Percentiles rank a stretch among this genome's conserved stretches.
phyloP scores from a whole-genome alignment of 2,888 invertebrate species.

The Cataglyphis albicans region DNA sequence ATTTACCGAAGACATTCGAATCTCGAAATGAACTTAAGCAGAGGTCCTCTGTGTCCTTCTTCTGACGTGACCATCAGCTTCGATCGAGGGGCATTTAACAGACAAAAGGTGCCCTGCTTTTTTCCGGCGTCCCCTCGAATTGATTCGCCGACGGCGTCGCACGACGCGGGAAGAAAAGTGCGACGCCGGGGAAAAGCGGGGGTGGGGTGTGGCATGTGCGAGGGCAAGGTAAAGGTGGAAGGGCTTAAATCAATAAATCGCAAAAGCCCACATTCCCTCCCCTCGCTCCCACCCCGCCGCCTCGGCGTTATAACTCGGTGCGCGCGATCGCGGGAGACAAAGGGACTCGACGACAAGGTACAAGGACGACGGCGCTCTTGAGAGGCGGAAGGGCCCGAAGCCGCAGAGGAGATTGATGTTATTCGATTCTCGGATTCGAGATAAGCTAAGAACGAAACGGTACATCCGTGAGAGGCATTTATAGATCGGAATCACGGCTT shows the following conservation, averaged over 20 bases:
- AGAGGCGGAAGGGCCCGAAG: conserved; percentile 60
- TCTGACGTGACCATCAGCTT: conserved; percentile 40
- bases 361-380: conserved; percentile 63
- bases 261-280: conserved; percentile 72
- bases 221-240: conserved; percentile 66
- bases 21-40: conserved; percentile 70
- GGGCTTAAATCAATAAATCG: conserved; percentile 81
- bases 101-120: conserved; percentile 67
- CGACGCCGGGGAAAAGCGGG: conserved; percentile 34
- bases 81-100: conserved; percentile 63
- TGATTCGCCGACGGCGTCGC: conserved; percentile 14
- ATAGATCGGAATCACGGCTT: conserved; percentile 64
- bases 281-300: conserved; percentile 49
- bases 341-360: conserved; percentile 76
- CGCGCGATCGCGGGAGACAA: conserved; percentile 76
- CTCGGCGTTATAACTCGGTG: conserved; percentile 72
- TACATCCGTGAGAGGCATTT: conserved; percentile 52
- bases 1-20: conserved; percentile 42
- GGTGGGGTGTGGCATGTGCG: conserved; percentile 60
- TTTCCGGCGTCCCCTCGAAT: conserved; percentile 55
- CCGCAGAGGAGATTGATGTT: conserved; percentile 78
- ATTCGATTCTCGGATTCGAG: conserved; percentile 78
- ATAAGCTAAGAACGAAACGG: conserved; percentile 67
- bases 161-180: conserved; percentile 34
- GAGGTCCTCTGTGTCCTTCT: conserved; percentile 60